Percentiles rank a stretch among this genome's conserved stretches.
Evolutionary conservation across 1,140 invertebrate genomes (phyloP).

Genomic region (Brachionus koreanus): DNA sequence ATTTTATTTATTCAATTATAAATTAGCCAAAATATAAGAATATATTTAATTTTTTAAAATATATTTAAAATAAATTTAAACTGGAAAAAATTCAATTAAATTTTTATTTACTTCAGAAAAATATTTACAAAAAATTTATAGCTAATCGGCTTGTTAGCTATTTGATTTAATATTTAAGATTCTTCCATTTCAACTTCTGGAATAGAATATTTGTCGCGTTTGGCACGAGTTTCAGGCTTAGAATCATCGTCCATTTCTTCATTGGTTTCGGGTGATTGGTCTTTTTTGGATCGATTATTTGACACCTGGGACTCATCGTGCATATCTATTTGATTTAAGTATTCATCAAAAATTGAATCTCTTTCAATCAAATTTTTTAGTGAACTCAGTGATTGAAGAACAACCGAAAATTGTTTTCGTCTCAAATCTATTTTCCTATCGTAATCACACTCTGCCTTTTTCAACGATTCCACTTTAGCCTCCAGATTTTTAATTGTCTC

Average conservation of each 20-base stretch:
- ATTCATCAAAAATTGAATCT: constrained; percentile 36
- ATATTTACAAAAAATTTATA: background rate
- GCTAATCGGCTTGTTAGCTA: background rate
- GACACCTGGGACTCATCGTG: background rate
- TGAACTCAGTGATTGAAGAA: constrained; percentile 22
- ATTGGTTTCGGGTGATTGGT: background rate
- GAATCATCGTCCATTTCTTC: constrained; percentile 29
- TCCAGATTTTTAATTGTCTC: constrained; percentile 30
- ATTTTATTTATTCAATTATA: too few relatives aligned
- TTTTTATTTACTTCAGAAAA: background rate
- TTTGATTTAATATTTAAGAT: background rate
- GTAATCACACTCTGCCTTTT: constrained; percentile 11
- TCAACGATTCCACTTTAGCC: background rate
- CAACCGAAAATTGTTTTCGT: constrained; percentile 37
- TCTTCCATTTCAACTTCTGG: constrained; percentile 38
- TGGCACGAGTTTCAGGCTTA: background rate
- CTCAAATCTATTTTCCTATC: constrained; percentile 41
- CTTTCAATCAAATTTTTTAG: constrained; percentile 33
- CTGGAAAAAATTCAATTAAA: background rate
- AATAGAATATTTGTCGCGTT: constrained; percentile 18
- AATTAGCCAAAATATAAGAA: too few relatives aligned
- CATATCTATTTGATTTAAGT: background rate
- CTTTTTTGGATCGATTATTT: background rate
- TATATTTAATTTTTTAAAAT: background rate
- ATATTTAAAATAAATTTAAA: background rate